Percentiles rank a stretch among this genome's conserved stretches.
phyloP scores from a whole-genome alignment of 1,140 invertebrate genomes.

The Meloidogyne floridensis region DNA sequence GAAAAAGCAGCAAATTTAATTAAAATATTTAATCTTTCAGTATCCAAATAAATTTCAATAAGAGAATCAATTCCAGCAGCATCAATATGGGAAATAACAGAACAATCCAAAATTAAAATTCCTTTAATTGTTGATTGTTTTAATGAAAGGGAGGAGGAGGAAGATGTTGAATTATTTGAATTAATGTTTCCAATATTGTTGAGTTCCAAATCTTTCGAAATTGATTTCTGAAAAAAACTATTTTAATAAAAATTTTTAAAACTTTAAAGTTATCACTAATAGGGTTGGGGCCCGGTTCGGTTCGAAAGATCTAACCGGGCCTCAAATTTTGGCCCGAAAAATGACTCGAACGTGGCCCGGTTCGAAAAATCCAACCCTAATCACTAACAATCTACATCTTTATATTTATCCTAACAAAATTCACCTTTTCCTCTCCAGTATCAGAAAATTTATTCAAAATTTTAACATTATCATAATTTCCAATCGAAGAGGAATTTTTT shows the following conservation, averaged over 20 bases:
- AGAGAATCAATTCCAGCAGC: conserved; percentile 28
- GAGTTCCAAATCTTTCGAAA: no score
- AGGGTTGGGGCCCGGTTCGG: no score
- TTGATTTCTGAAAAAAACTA: no score
- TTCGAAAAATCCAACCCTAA: no score
- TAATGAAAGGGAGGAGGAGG: no score
- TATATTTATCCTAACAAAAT: neutral
- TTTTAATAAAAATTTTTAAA: no score
- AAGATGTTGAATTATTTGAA: neutral
- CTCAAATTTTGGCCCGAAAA: no score
- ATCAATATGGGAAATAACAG: conserved; percentile 35
- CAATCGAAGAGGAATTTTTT: neutral
- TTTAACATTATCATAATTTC: neutral
- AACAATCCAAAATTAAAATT: conserved; percentile 33
- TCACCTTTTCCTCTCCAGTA: neutral
- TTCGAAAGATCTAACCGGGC: no score
- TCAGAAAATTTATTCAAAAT: neutral
- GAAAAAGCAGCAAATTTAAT: conserved; percentile 22
- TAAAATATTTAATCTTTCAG: neutral
- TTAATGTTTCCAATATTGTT: neutral
- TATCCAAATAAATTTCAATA: conserved; percentile 7
- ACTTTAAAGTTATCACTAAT: no score
- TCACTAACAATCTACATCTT: no score
- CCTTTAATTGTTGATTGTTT: neutral
- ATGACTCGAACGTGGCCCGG: no score